These are phyloP conservation scores for Lysandra bellargus DNA, from an alignment of 2,888 invertebrate genomes.

Conservation along the genomic window DNA sequence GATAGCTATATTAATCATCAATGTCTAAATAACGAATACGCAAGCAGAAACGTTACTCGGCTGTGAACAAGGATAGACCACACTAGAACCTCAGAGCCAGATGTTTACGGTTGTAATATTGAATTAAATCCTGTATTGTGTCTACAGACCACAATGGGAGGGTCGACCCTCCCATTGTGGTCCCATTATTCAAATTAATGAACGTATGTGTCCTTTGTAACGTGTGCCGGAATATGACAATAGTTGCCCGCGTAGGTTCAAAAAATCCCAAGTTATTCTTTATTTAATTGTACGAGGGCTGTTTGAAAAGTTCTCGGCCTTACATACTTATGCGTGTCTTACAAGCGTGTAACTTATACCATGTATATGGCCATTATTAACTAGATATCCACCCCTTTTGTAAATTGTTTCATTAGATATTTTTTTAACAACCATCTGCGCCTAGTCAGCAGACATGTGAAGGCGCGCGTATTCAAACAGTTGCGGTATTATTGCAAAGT, in stretches of 20 bases:
- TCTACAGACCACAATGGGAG: constrained; percentile 23
- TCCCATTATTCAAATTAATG: constrained; percentile 28
- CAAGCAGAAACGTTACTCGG: background rate
- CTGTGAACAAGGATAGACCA: background rate
- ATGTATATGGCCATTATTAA: too few species aligned
- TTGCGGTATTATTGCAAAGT: too few species aligned
- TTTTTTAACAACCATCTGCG: too few species aligned
- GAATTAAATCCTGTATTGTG: constrained; percentile 23
- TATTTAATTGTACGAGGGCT: too few species aligned
- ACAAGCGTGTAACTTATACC: too few species aligned
- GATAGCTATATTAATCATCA: too few species aligned
- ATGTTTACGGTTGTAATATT: constrained; percentile 11
- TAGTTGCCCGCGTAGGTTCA: background rate
- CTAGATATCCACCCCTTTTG: too few species aligned
- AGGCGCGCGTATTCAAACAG: too few species aligned
- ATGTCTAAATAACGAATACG: background rate
- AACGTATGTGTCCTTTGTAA: constrained; percentile 2
- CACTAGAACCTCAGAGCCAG: constrained; percentile 4
- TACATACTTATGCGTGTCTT: too few species aligned
- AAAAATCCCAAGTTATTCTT: background rate
- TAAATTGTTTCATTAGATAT: too few species aligned
- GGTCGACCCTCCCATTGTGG: constrained; percentile 23
- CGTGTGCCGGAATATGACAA: background rate
- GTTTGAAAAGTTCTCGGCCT: too few species aligned
- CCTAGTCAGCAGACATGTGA: too few species aligned